Conservation (phyloP, 2,888 invertebrate species). For the Oligia strigilis region DNA sequence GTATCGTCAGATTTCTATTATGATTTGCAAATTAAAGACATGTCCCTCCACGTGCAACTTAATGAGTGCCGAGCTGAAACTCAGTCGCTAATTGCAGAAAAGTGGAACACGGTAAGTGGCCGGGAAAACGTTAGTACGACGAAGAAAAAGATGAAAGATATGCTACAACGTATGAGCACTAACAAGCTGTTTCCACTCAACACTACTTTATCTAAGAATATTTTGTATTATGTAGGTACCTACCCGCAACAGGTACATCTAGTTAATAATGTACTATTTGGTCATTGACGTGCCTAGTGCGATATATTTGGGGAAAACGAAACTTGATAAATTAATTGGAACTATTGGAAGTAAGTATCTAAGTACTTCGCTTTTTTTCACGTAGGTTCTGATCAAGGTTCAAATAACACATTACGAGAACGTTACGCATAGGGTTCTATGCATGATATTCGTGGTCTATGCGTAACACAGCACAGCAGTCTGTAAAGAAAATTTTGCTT, state of each 20-base stretch:
- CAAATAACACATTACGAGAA: background rate
- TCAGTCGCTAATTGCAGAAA: constrained; percentile 52
- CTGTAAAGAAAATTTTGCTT: background rate
- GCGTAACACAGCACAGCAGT: too few relatives aligned
- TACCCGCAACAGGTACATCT: background rate
- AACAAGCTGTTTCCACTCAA: constrained; percentile 35
- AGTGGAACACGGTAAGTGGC: constrained; percentile 34
- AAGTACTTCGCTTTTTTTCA: too few relatives aligned
- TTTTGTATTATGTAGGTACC: background rate
- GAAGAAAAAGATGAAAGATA: constrained; percentile 45
- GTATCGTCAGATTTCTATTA: constrained; percentile 5
- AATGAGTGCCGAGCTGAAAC: constrained; percentile 32
- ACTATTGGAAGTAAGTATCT: too few relatives aligned
- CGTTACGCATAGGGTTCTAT: background rate
- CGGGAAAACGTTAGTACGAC: constrained; percentile 35
- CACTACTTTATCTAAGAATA: constrained; percentile 33
- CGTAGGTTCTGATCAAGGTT: background rate
- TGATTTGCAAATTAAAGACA: constrained; percentile 28
- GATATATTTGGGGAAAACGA: background rate
- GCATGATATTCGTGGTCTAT: too few relatives aligned
- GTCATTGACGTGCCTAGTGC: too few relatives aligned
- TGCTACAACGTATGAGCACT: constrained; percentile 22
- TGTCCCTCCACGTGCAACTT: constrained; percentile 11
- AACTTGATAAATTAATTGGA: too few relatives aligned
- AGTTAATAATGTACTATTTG: background rate